phyloP scores from a whole-genome alignment of 1,140 invertebrate species.

The Bombus superbus region DNA sequence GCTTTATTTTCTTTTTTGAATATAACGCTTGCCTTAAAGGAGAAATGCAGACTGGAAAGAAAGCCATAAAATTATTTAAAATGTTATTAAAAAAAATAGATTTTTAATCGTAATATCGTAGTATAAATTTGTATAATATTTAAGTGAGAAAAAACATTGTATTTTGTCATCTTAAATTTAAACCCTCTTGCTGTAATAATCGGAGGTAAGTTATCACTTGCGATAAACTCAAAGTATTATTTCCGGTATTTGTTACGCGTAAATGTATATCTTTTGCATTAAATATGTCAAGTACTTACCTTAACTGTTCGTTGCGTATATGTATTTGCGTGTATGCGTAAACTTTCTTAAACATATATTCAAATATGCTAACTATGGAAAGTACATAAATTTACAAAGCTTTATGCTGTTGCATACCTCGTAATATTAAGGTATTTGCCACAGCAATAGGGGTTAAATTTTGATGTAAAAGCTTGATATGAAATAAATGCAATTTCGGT shows the following conservation, averaged over 20 bases:
- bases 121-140: not conserved
- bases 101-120: not conserved
- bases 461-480: not conserved
- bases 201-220: too few species aligned
- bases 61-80: not conserved
- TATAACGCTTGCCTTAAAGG: not conserved
- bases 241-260: too few species aligned
- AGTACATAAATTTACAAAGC: constrained; percentile 12
- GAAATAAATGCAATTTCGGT: constrained; percentile 31
- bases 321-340: not conserved
- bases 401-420: not conserved
- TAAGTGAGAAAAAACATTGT: not conserved
- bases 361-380: not conserved
- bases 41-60: not conserved
- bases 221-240: not conserved
- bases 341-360: not conserved
- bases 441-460: constrained; percentile 6
- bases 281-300: not conserved
- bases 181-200: constrained; percentile 12
- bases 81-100: not conserved
- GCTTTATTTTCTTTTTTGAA: not conserved
- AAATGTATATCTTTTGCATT: not conserved
- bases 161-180: not conserved
- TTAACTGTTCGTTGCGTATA: not conserved
- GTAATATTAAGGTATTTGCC: not conserved